Base-by-base conservation (phyloP, 2,797 vertebrate genomes). In the Sebastes vulpes region DNA sequence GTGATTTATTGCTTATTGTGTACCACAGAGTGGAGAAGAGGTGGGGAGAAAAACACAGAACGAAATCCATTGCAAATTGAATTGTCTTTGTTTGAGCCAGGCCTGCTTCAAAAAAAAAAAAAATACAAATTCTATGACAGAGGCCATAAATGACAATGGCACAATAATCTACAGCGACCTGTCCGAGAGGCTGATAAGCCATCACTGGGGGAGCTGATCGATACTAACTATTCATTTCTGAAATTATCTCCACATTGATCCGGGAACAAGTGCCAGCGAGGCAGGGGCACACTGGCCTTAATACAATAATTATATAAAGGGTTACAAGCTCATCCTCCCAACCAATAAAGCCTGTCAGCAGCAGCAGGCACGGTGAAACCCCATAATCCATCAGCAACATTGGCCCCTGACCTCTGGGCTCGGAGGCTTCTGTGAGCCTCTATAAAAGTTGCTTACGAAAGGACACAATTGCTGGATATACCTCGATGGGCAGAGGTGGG, bases 171-270 rank as follows among this genome's bases (percentile, higher is more conserved):
- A 96, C 97, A 94, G 95, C 94, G 93, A 96, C 97, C 96, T 97
- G 97, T 97, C 96, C 90, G 76, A 89, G 95, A 96, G 94, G 90
- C 97, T 97, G 98, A 98, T 98, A 98, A 98, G 97, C 90, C 97
- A 96, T 96, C 97, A 94, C 97, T 96, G 95, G 94, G 88, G 96
- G 83, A 95, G 95, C 95, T 96, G 95, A 97, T 99, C 98, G 96
- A 99, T 99, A 97, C 98, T 98, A 99, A 99, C 98, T 99, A 99
- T 99, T 99, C 97, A 99, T 99, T 99, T 99, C 97, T 98, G 96
- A 99, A 99, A 99, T 99, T 97, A 99, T 99, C 98, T 98, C 96
- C 97, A 97, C 98, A 99, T 99, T 99, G 98, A 99, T 99, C 97
- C 97, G 75, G 94, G 97, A 96, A 97, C 97, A 97, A 98, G 97